Evolutionary conservation across 2,113 vertebrate genomes (phyloP).

Genomic region (Hucho hucho): DNA sequence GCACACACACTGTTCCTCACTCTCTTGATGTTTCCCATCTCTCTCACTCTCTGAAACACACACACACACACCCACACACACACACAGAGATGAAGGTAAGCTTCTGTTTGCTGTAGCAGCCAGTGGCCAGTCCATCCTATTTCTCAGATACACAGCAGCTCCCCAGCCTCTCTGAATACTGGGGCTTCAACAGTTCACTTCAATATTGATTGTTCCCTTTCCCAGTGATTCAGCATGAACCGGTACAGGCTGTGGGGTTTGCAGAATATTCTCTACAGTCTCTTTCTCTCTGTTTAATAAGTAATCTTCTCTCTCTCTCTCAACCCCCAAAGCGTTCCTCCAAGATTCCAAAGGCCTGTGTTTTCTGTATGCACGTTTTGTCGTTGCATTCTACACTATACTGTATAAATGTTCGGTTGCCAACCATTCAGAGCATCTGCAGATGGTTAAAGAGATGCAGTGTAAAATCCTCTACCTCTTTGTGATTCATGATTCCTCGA

Average conservation of each 20-base stretch:
- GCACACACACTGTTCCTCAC: too few species aligned
- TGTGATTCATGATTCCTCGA: slow-evolving; percentile 36
- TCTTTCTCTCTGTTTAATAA: not conserved
- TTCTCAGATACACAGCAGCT: not conserved
- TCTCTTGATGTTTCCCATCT: too few species aligned
- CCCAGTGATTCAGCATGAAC: slow-evolving; percentile 59
- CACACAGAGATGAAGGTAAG: not conserved
- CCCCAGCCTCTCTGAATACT: not conserved
- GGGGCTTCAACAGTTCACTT: slow-evolving; percentile 45
- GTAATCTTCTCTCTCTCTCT: not conserved
- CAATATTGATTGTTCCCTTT: slow-evolving; percentile 49
- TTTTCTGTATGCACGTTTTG: slow-evolving; percentile 25
- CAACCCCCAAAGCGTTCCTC: not conserved
- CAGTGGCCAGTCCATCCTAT: not conserved
- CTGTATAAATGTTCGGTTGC: slow-evolving; percentile 13
- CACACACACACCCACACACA: slow-evolving; percentile 5
- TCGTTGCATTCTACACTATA: not conserved
- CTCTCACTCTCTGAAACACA: too few species aligned
- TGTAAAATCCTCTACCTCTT: slow-evolving; percentile 13
- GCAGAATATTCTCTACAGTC: slow-evolving; percentile 45
- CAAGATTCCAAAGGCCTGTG: not conserved
- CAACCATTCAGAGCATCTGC: slow-evolving; percentile 20
- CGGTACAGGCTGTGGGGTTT: slow-evolving; percentile 40
- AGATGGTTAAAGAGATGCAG: slow-evolving; percentile 10
- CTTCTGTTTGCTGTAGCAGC: not conserved